Percentiles rank a stretch among this genome's conserved stretches.
Conservation (phyloP, 2,797 vertebrate species). For the Triplophysa yarkandensis region DNA sequence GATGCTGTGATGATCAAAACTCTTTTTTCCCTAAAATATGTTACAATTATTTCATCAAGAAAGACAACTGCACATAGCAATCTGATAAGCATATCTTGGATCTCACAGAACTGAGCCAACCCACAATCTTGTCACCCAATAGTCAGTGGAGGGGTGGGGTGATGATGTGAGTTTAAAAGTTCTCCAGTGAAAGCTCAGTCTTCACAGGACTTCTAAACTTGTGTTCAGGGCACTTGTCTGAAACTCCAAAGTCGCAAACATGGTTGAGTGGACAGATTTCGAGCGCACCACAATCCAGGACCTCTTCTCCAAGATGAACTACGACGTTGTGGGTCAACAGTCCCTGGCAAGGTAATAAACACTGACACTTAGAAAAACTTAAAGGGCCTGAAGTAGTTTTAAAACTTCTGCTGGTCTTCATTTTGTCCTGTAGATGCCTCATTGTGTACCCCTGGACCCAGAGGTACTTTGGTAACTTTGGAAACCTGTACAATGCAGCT, state of each 20-base stretch:
- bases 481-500: constrained; percentile 70
- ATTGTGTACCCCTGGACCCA: constrained; percentile 83
- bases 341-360: constrained; percentile 57
- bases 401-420: neutral
- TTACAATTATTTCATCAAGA: no score
- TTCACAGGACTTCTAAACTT: constrained; percentile 8
- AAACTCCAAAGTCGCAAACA: constrained; percentile 50
- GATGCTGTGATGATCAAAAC: no score
- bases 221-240: constrained; percentile 17
- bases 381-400: fast-evolving
- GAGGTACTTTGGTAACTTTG: constrained; percentile 77
- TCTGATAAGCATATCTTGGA: constrained; percentile 10
- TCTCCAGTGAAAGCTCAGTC: neutral
- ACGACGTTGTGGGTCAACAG: constrained; percentile 43
- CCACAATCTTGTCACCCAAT: constrained; percentile 19
- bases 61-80: no score
- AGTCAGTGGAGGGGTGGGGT: constrained; percentile 19
- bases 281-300: constrained; percentile 61
- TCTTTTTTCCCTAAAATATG: no score
- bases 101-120: neutral
- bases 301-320: constrained; percentile 60
- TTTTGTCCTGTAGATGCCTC: constrained; percentile 67
- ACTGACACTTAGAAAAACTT: neutral
- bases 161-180: constrained; percentile 29
- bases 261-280: constrained; percentile 68